Base-by-base conservation (phyloP, 2,888 invertebrate species). In the Theretra japonica region DNA sequence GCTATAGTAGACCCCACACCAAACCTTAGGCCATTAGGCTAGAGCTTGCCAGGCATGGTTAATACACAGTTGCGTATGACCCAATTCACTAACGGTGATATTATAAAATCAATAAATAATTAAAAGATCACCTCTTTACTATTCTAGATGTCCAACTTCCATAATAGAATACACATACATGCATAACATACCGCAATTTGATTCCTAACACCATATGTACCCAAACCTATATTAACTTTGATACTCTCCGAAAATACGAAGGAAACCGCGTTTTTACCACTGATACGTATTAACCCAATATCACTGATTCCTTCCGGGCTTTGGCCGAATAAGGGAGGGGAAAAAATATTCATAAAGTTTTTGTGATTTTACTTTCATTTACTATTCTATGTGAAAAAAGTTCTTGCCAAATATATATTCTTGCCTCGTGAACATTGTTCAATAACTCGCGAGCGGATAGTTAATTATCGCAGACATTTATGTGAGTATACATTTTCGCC, bases 401-500 rank as follows among this genome's bases (percentile, higher is more conserved):
- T 11, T 41, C 41, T 41, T 41, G 11, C 41, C 11, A 11, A 33
- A 41, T 41, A 41, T 15, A 41, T 15, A 15, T 41, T 41, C 41
- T 11, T 41, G 41, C 41, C 15, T 41, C 41, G 11, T 15, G 41
- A 41, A 41, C 41, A 15, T 11, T 41, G 41, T 41, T 41, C 15
- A 41, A 41, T 41, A 41, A 41, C 11, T 41, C 11, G 41, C 17
- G 65, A 65, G 65, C 23, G 17, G 23, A 60, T 41, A 33, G 11
- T 48, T 65, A 65, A 41, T 41, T 41, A 41, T 41, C 7, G 17
- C 17, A 23, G 23, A 17, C 23, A 65, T 65, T 23, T 65, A 17
- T 65, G 17, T 48, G 23, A 21, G 48, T 48, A 48, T 48, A 65
- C 48, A 48, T 65, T 65, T 23, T 65, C 65, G 23, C 65, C 41